Base-by-base conservation (phyloP, 2,797 vertebrate species). In the Bovichtus diacanthus region DNA sequence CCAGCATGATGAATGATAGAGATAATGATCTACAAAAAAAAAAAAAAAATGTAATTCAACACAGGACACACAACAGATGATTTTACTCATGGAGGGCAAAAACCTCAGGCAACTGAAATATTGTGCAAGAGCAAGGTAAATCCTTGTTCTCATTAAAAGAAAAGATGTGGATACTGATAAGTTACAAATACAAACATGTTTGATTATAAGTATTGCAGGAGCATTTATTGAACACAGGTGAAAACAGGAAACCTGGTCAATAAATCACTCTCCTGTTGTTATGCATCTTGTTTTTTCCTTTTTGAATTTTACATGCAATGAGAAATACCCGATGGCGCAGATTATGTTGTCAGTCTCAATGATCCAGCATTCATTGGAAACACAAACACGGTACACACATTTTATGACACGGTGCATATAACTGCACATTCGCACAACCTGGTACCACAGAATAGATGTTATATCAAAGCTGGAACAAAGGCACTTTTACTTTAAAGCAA, bases 381-480 rank as follows among this genome's bases (percentile, higher is more conserved):
- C 15, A 31, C 25, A 61, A 49, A 72, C 21, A 34, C 0, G 13
- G 15, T 38, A 43, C 31, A 69, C 15, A 38, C 16, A 46, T 69
- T 63, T 76, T 29, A 59, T 39, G 64, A 74, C 55, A 79, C 58
- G 65, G 9, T 78, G n/a, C 36, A 68, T n/a, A 50, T 56, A 72
- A 80, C 23, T 19, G 11, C 9, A 39, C 54, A 51, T 84, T 58
- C 62, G 36, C 50, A 60, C 63, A 66, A 44, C 25, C 69, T 43
- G 53, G 63, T 66, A 67, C 56, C 27, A 70, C 46, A 58, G 3
- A 67, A 70, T 3, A 41, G 18, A 74, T 84, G 64, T 58, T 54
- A 64, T 73, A 90, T 85, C 64, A 87, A 77, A 82, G 80, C 71
- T 60, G 75, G 87, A 91, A 88, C 86, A 88, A 88, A 27, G 18